phyloP scores from a whole-genome alignment of 2,888 invertebrate genomes.

The Andrena marginata region DNA sequence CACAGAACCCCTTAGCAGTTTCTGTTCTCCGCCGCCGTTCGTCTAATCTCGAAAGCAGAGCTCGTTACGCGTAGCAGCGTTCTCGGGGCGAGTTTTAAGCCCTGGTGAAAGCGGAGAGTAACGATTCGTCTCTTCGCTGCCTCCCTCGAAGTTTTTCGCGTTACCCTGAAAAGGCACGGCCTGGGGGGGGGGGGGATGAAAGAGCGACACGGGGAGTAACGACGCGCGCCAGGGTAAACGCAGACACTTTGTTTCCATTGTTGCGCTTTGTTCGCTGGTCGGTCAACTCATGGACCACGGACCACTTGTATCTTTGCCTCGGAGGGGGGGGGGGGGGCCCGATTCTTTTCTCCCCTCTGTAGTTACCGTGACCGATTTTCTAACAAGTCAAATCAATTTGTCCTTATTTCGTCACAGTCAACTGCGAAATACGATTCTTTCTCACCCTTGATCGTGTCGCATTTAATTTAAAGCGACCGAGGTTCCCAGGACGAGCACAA shows the following conservation, averaged over 20 bases:
- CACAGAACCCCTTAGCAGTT: background rate
- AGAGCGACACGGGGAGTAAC: slow-evolving; percentile 37
- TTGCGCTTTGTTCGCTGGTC: slow-evolving; percentile 40
- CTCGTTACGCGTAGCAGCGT: slow-evolving; percentile 13
- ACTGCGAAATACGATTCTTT: no score
- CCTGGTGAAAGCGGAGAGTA: background rate
- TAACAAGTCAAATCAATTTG: no score
- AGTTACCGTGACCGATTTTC: no score
- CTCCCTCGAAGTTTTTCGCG: slow-evolving; percentile 35
- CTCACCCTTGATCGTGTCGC: no score
- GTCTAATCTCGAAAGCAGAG: background rate
- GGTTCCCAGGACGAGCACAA: no score
- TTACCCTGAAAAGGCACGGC: slow-evolving; percentile 48
- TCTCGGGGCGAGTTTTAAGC: background rate
- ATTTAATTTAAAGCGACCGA: no score
- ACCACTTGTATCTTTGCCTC: slow-evolving; percentile 29
- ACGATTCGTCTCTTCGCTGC: slow-evolving; percentile 46
- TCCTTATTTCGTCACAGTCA: no score
- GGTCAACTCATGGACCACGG: slow-evolving; percentile 44
- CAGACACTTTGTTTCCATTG: slow-evolving; percentile 56
- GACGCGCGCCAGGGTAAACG: slow-evolving; percentile 43
- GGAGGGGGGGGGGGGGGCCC: no score
- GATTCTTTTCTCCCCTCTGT: background rate
- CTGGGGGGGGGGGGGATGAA: slow-evolving; percentile 41
- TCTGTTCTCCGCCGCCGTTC: background rate